phyloP scores from a whole-genome alignment of 1,140 invertebrate genomes.

The Hylyphantes graminicola region DNA sequence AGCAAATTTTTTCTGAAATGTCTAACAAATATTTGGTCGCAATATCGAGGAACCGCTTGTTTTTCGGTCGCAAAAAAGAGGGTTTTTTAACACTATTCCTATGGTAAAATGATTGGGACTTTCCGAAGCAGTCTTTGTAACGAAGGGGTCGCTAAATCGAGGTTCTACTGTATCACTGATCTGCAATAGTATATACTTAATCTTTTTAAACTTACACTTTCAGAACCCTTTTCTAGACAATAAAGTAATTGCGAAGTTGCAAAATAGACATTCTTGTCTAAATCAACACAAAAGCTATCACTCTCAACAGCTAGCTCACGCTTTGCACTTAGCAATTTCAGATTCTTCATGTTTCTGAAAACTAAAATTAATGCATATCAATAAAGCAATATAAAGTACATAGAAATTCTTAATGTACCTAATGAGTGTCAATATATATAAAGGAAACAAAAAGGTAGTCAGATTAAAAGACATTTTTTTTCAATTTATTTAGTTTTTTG shows the following conservation, averaged over 20 bases:
- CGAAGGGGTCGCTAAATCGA: no score
- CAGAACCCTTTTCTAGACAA: neutral
- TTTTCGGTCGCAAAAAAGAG: no score
- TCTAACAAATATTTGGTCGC: no score
- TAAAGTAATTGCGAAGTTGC: slow-evolving; percentile 6
- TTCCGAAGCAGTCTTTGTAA: no score
- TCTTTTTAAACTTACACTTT: slow-evolving; percentile 3
- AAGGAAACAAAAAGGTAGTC: neutral
- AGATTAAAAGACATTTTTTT: neutral
- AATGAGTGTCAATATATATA: neutral
- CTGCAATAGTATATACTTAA: no score
- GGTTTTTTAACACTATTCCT: no score
- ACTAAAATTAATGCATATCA: neutral
- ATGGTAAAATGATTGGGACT: no score
- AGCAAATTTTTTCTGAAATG: no score
- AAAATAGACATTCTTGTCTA: slow-evolving; percentile 28
- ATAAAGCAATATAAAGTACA: neutral
- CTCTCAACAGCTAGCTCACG: neutral
- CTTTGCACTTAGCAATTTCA: slow-evolving; percentile 24
- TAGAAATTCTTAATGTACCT: neutral
- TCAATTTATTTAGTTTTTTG: neutral
- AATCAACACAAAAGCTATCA: slow-evolving; percentile 33
- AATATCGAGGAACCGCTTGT: no score
- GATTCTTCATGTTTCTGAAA: slow-evolving; percentile 38
- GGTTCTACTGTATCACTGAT: no score